These are phyloP conservation scores for Cryptotis parvus DNA, from an alignment of 2,113 vertebrate genomes.

Conservation along the genomic window DNA sequence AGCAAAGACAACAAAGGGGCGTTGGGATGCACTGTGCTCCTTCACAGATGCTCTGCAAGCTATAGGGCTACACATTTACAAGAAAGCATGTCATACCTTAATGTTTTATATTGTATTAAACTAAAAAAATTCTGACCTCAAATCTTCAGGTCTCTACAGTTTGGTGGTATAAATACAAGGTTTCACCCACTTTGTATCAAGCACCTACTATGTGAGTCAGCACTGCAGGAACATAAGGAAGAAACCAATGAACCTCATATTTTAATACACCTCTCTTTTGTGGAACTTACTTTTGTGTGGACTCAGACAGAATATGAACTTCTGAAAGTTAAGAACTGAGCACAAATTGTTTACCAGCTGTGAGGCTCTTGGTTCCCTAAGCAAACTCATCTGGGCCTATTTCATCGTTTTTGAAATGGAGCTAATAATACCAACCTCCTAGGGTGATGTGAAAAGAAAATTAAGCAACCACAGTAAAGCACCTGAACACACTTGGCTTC, in stretches of 20 bases:
- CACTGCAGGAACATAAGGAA: neutral
- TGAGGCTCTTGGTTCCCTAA: neutral
- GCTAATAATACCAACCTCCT: neutral
- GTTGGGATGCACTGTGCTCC: neutral
- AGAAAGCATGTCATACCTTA: neutral
- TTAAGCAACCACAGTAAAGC: neutral
- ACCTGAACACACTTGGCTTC: neutral
- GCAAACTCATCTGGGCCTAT: neutral
- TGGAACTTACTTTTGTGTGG: neutral
- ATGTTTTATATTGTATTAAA: neutral
- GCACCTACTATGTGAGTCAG: neutral
- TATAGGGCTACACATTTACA: conserved; percentile 28
- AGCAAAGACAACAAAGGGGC: neutral
- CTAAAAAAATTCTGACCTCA: neutral
- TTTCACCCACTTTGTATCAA: neutral
- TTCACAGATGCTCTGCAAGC: conserved; percentile 49
- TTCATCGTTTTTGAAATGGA: conserved; percentile 19
- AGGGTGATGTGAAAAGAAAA: neutral
- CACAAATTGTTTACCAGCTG: neutral
- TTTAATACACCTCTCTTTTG: neutral
- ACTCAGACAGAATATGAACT: neutral
- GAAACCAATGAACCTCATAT: neutral
- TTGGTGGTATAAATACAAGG: neutral
- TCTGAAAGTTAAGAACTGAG: neutral
- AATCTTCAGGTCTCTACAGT: neutral